Percentiles rank a stretch among this genome's conserved stretches.
Evolutionary conservation across 2,113 vertebrate species (phyloP).

Genomic region (Equus przewalskii): DNA sequence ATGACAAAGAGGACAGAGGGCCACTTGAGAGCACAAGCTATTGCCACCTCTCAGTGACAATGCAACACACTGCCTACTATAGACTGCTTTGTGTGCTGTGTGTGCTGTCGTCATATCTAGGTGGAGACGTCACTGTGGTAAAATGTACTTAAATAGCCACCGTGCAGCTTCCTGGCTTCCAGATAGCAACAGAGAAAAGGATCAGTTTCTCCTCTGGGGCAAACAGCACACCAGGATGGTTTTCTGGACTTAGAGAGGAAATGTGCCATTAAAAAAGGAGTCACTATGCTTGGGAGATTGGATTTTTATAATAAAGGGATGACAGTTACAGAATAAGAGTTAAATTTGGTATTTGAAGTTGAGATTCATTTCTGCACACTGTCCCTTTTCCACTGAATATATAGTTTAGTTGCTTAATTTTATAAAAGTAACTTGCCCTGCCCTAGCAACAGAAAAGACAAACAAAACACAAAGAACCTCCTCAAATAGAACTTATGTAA

Average conservation of each 20-base stretch:
- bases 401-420: neutral
- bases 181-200: neutral
- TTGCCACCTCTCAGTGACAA: neutral
- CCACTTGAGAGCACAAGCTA: neutral
- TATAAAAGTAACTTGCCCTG: neutral
- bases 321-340: neutral
- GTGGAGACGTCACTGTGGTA: neutral
- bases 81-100: neutral
- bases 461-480: neutral
- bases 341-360: slow-evolving; percentile 1
- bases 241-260: neutral
- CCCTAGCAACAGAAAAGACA: neutral
- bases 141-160: neutral
- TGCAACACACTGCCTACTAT: neutral
- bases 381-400: neutral
- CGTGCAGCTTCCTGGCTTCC: neutral
- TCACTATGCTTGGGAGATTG: neutral
- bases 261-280: neutral
- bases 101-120: neutral
- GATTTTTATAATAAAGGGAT: slow-evolving; percentile 31
- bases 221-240: neutral
- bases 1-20: neutral
- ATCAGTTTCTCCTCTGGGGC: neutral
- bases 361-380: neutral
- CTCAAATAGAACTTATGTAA: neutral